phyloP scores from a whole-genome alignment of 2,113 vertebrate genomes.

The Hippocampus mohnikei region DNA sequence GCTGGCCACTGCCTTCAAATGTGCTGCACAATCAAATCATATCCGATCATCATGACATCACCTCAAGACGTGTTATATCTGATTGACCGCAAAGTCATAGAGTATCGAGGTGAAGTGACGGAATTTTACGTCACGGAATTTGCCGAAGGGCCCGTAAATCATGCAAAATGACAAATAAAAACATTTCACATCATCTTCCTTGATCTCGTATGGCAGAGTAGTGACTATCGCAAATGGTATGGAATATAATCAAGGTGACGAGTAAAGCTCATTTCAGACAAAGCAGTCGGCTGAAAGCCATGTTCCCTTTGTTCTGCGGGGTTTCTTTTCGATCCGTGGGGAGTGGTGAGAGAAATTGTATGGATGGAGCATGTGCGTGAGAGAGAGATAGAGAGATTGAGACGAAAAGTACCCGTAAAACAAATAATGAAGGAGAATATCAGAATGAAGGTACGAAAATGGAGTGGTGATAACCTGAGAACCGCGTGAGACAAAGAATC shows the following conservation, averaged over 20 bases:
- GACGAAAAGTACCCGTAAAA: background rate
- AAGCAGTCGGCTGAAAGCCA: slow-evolving; percentile 25
- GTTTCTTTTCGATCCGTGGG: slow-evolving; percentile 27
- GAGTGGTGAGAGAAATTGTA: background rate
- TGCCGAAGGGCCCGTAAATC: background rate
- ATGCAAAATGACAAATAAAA: background rate
- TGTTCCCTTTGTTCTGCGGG: slow-evolving; percentile 12
- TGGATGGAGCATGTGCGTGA: slow-evolving; percentile 5
- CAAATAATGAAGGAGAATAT: slow-evolving; percentile 17
- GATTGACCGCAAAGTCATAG: background rate
- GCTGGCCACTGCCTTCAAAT: too few species aligned
- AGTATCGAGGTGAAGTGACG: background rate
- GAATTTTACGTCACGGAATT: background rate
- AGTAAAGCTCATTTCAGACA: slow-evolving; percentile 14
- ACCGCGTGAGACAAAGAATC: slow-evolving; percentile 11
- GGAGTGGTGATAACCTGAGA: slow-evolving; percentile 12
- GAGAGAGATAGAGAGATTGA: background rate
- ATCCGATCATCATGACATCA: background rate
- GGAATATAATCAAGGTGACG: slow-evolving; percentile 19
- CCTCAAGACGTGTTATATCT: background rate
- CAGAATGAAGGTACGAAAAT: background rate
- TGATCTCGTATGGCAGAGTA: background rate
- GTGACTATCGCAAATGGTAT: slow-evolving; percentile 7
- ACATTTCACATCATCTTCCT: slow-evolving; percentile 4
- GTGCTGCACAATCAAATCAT: too few species aligned